phyloP scores from a whole-genome alignment of 2,797 vertebrate genomes.

The Mastacembelus armatus region DNA sequence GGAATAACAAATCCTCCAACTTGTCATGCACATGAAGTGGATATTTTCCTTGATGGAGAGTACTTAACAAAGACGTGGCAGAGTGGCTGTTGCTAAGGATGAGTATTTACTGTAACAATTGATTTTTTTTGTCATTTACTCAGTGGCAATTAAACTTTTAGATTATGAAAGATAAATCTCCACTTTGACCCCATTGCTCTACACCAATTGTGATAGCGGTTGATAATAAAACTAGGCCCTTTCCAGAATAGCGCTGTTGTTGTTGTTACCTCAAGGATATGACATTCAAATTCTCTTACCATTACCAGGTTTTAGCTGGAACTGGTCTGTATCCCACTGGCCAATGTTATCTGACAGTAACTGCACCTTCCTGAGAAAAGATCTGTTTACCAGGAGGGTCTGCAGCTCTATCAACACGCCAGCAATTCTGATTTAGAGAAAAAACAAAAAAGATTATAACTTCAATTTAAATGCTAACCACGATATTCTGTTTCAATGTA shows the following conservation, averaged over 20 bases:
- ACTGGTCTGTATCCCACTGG: conserved; percentile 66
- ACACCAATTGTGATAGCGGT: neutral
- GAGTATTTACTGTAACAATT: conserved; percentile 48
- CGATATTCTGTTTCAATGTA: neutral
- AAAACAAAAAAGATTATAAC: conserved; percentile 2
- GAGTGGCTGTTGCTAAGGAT: conserved; percentile 55
- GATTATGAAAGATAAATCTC: conserved; percentile 8
- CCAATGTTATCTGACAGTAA: conserved; percentile 70
- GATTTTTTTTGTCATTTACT: conserved; percentile 44
- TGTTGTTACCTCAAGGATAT: neutral
- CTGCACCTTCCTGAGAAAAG: conserved; percentile 66
- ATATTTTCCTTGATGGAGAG: conserved; percentile 78
- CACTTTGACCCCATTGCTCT: conserved; percentile 17
- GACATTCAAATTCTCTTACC: conserved; percentile 25
- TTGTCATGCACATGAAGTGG: conserved; percentile 74
- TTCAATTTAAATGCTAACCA: neutral
- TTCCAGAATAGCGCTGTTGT: neutral
- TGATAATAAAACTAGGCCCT: neutral
- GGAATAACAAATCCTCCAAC: conserved; percentile 80
- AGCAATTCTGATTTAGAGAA: conserved; percentile 67
- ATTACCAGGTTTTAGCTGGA: conserved; percentile 15
- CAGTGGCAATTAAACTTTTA: conserved; percentile 24
- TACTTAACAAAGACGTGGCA: conserved; percentile 68
- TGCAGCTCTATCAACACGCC: conserved; percentile 81
- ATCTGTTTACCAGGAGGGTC: conserved; percentile 66